These are phyloP conservation scores for Drosophila longiperda DNA, from an alignment of 2,888 invertebrate species.

Conservation along the genomic window DNA sequence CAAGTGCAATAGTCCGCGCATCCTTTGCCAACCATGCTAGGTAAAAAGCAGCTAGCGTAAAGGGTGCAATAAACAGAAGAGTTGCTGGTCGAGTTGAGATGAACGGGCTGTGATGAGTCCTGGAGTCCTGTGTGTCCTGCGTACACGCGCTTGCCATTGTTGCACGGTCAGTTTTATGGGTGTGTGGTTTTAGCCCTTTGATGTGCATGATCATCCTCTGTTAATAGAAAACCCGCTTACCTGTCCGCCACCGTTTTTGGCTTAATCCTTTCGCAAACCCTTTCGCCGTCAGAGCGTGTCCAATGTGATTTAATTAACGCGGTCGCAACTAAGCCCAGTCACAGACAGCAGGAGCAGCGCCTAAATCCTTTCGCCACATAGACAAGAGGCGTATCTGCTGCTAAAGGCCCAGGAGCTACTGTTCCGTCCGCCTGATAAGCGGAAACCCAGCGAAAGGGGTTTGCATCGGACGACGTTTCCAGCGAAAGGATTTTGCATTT, in stretches of 20 bases:
- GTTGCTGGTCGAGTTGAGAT: slow-evolving; percentile 51
- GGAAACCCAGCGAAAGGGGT: slow-evolving; percentile 40
- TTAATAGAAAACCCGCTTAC: slow-evolving; percentile 77
- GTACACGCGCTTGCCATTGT: slow-evolving; percentile 50
- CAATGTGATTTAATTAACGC: slow-evolving; percentile 81
- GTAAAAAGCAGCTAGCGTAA: slow-evolving; percentile 69
- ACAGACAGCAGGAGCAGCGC: slow-evolving; percentile 35
- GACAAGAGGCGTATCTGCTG: slow-evolving; percentile 53
- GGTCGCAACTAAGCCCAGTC: slow-evolving; percentile 57
- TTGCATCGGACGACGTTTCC: slow-evolving; percentile 44
- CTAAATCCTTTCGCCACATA: slow-evolving; percentile 62
- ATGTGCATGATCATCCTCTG: slow-evolving; percentile 83
- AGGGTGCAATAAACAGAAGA: slow-evolving; percentile 74
- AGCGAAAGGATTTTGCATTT: slow-evolving; percentile 69
- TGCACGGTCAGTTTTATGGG: slow-evolving; percentile 82
- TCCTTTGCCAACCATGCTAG: slow-evolving; percentile 48
- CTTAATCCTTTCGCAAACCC: slow-evolving; percentile 71
- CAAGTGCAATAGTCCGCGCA: slow-evolving; percentile 4
- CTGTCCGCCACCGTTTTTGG: slow-evolving; percentile 40
- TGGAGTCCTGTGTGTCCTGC: slow-evolving; percentile 20
- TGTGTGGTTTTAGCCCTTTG: slow-evolving; percentile 84
- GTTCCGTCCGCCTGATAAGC: slow-evolving; percentile 38
- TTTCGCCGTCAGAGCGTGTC: slow-evolving; percentile 65
- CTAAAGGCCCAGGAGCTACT: slow-evolving; percentile 69
- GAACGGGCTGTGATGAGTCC: slow-evolving; percentile 39